Base-by-base conservation (phyloP, 2,888 invertebrate genomes). In the Drosophila infuscata region DNA sequence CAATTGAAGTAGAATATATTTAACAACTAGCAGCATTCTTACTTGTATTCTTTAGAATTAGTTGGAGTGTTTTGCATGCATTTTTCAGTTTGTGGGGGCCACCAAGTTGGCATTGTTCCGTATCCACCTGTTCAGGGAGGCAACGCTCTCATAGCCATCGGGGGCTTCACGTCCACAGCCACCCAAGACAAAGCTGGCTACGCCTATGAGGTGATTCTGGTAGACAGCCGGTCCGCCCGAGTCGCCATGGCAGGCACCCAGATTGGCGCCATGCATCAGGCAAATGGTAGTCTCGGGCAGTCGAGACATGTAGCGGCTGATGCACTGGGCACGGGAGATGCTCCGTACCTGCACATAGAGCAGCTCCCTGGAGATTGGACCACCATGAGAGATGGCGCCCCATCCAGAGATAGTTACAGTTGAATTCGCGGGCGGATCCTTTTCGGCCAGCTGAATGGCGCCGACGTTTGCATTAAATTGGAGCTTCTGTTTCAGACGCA, bases 181-280 rank as follows among this genome's bases (percentile, higher is more conserved):
- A 20, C 83, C 85, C 4, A 91, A 52, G 12, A 91, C 81, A 61
- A 91, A 93, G 48, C 91, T 92, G 58, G 92, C 88, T 30, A 93
- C 79, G 57, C 93, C 93, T 12, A 91, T 88, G 32, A 93, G 70
- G 30, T 70, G 67, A 0, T 78, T 81, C 0, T 82, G 70, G 35
- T 89, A 91, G 36, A 89, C 79, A n/a, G 92, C 92, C n/a, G 92
- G 92, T 12, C 93, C 92, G 38, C 93, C 93, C 3, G 92, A 92
- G 66, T 93, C 92, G 12, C 92, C 93, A 33, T 86, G 81, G 54
- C 93, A 93, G 33, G 89, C 91, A 9, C 93, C 93, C 74, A 89
- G 72, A 25, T 71, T 64, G 59, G 69, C 59, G 17, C 65, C 71
- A 11, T 90, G 89, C 7, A 83, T 71, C 74, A 93, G 81, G 54